Percentiles rank a stretch among this genome's conserved stretches.
Evolutionary conservation across 2,113 vertebrate genomes (phyloP).

Genomic region (Corvus moneduloides): DNA sequence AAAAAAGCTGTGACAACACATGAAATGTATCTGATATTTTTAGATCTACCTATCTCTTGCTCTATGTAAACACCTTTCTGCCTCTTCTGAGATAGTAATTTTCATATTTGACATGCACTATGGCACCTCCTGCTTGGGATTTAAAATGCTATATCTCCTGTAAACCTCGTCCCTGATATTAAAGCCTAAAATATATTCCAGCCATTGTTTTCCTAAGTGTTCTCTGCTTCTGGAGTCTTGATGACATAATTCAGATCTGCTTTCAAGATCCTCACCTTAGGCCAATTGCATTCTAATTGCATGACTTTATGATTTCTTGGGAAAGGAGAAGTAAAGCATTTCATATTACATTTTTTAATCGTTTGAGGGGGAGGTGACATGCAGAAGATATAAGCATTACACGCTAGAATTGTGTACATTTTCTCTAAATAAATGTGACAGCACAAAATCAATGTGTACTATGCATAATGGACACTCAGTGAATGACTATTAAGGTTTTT

Average conservation of each 20-base stretch:
- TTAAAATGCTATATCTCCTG: conserved; percentile 46
- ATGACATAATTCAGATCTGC: conserved; percentile 67
- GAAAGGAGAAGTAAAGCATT: conserved; percentile 38
- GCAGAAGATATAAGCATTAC: conserved; percentile 10
- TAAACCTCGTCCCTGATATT: conserved; percentile 55
- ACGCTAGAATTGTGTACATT: conserved; percentile 12
- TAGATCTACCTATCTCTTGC: not conserved
- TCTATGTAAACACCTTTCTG: not conserved
- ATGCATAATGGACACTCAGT: conserved; percentile 10
- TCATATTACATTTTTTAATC: conserved; percentile 36
- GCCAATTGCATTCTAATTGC: conserved; percentile 66
- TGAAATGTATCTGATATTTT: conserved; percentile 20
- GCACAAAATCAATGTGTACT: conserved; percentile 22
- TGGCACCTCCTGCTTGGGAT: conserved; percentile 48
- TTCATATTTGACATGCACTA: conserved; percentile 57
- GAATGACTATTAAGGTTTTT: not conserved
- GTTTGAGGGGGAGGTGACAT: not conserved
- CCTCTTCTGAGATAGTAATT: conserved; percentile 46
- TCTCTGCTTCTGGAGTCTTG: conserved; percentile 64
- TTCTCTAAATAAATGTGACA: conserved; percentile 52
- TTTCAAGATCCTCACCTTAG: conserved; percentile 68
- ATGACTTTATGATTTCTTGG: conserved; percentile 34
- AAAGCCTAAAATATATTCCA: conserved; percentile 53
- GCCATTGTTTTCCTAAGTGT: conserved; percentile 28
- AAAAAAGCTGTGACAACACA: not conserved